phyloP scores from a whole-genome alignment of 2,888 invertebrate genomes.

The Unio pictorum region DNA sequence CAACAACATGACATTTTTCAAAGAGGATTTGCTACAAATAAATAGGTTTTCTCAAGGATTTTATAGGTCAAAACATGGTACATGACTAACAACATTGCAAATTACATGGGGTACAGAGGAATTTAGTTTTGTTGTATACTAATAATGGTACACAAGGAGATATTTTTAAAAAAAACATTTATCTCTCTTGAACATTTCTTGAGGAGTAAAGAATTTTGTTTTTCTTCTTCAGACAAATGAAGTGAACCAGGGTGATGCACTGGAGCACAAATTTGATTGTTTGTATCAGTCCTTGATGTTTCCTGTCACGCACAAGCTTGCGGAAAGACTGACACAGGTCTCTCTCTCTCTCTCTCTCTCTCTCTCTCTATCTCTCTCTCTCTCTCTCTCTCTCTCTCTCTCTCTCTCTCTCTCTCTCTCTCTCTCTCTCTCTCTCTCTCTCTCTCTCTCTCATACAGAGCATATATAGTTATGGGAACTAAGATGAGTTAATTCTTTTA shows the following conservation, averaged over 20 bases:
- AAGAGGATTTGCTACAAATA: too few species aligned
- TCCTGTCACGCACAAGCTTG: constrained; percentile 52
- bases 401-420: not conserved
- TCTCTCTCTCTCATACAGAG: not conserved
- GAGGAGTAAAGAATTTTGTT: not conserved
- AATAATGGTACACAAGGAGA: too few species aligned
- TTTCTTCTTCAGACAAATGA: constrained; percentile 62
- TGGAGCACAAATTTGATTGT: constrained; percentile 66
- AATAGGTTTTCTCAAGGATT: too few species aligned
- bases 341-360: not conserved
- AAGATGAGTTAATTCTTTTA: too few species aligned
- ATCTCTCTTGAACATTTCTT: too few species aligned
- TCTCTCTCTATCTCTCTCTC: not conserved
- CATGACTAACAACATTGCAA: too few species aligned
- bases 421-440: not conserved
- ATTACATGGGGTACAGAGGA: too few species aligned
- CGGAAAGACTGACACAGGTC: constrained; percentile 38
- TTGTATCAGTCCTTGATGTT: constrained; percentile 55
- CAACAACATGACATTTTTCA: too few species aligned
- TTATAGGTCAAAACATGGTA: too few species aligned
- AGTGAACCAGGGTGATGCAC: constrained; percentile 67
- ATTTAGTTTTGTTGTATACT: too few species aligned
- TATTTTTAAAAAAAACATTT: not conserved
- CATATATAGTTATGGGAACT: too few species aligned
- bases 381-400: not conserved